Percentiles rank a stretch among this genome's conserved stretches.
phyloP scores from a whole-genome alignment of 2,797 vertebrate species.

The Amazona finschi region DNA sequence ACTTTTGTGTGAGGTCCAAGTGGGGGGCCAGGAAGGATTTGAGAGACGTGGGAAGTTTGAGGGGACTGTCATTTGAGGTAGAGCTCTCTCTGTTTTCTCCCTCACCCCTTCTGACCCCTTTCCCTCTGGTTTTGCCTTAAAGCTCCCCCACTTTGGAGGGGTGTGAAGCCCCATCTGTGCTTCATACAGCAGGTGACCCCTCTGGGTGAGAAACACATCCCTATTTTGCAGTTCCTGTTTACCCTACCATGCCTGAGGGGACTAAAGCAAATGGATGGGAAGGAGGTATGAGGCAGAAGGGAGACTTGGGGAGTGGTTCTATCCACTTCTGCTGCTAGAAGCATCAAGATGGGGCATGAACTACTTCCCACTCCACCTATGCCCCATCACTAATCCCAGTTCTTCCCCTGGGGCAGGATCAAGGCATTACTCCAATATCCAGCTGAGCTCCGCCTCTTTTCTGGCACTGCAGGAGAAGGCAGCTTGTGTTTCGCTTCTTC shows the following conservation, averaged over 20 bases:
- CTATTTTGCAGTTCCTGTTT: background rate
- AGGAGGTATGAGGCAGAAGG: background rate
- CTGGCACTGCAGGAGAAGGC: background rate
- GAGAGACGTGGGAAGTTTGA: background rate
- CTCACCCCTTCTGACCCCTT: background rate
- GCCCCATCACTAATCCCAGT: rapidly evolving
- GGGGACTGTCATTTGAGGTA: background rate
- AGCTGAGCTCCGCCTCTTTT: background rate
- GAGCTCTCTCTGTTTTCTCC: background rate
- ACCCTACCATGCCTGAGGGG: rapidly evolving
- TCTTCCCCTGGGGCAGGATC: background rate
- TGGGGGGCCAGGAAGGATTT: rapidly evolving
- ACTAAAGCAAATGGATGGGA: background rate
- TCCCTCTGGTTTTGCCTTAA: background rate
- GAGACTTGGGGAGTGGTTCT: rapidly evolving
- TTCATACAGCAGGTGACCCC: background rate
- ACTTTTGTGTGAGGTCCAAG: background rate
- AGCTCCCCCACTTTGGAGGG: background rate
- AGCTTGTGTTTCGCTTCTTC: background rate
- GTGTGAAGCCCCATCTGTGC: background rate
- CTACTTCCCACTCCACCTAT: background rate
- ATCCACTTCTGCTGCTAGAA: background rate
- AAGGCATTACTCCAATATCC: background rate
- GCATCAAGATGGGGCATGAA: background rate
- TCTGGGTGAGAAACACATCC: rapidly evolving